phyloP scores from a whole-genome alignment of 2,797 vertebrate genomes.

The Myioborus miniatus region DNA sequence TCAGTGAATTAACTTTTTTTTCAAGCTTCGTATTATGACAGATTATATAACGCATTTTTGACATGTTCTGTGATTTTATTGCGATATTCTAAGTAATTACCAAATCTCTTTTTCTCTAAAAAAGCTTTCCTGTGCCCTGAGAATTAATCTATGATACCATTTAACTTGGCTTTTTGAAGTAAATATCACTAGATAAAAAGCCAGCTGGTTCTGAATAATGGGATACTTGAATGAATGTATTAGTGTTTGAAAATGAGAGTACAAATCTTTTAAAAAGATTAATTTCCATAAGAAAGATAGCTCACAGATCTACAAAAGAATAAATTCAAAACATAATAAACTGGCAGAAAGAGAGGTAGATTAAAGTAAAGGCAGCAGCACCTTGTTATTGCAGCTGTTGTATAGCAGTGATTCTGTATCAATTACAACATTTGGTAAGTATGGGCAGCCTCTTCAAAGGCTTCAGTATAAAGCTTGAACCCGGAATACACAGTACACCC shows the following conservation, averaged over 20 bases:
- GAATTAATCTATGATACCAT: conserved; percentile 94
- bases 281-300: conserved; percentile 99
- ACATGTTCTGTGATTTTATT: conserved; percentile 83
- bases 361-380: conserved; percentile 90
- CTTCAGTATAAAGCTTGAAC: conserved; percentile 79
- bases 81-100: conserved; percentile 83
- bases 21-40: conserved; percentile 74
- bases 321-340: conserved; percentile 92
- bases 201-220: conserved; percentile 92
- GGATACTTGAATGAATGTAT: conserved; percentile 93
- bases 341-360: conserved; percentile 88
- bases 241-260: conserved; percentile 89
- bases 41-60: conserved; percentile 78
- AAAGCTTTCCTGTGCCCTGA: conserved; percentile 82
- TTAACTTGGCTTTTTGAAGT: conserved; percentile 91
- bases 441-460: conserved; percentile 87
- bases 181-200: conserved; percentile 97
- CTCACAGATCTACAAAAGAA: conserved; percentile 92
- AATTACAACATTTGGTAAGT: conserved; percentile 87
- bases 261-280: conserved; percentile 89
- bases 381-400: conserved; percentile 90
- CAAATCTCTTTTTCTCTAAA: conserved; percentile 81
- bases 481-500: conserved; percentile 77
- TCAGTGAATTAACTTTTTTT: conserved; percentile 75
- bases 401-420: conserved; percentile 88